Evolutionary conservation across 2,797 vertebrate species (phyloP).

Genomic region (Parauchenoglanis punctatus): DNA sequence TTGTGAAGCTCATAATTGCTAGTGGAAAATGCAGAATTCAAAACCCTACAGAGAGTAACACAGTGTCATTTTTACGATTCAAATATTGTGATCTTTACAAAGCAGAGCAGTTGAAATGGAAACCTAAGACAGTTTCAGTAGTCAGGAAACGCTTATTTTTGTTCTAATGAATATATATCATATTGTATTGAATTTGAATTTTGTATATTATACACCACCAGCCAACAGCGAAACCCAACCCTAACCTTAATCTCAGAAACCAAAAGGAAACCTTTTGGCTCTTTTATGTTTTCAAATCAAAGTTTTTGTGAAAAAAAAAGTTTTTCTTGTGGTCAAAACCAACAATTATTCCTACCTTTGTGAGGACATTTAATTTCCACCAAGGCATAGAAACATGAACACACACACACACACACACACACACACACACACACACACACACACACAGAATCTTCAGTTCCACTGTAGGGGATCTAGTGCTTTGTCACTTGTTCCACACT

Average conservation of each 20-base stretch:
- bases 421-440: not conserved
- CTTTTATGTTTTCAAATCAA: not conserved
- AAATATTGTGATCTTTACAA: not conserved
- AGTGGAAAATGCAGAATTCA: not conserved
- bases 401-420: not conserved
- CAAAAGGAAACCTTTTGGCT: not conserved
- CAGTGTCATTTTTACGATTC: not conserved
- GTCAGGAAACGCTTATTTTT: not conserved
- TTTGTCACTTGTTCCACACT: constrained; percentile 3
- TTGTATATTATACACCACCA: not conserved
- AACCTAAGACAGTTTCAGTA: not conserved
- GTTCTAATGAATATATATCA: not conserved
- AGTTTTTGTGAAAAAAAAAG: too few relatives aligned
- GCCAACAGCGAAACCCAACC: not conserved
- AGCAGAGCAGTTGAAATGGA: too few relatives aligned
- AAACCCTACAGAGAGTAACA: not conserved
- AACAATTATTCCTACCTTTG: not conserved
- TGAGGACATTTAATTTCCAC: not conserved
- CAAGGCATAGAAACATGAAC: not conserved
- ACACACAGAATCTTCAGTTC: not conserved
- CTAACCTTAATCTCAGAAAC: too few relatives aligned
- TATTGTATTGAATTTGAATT: not conserved
- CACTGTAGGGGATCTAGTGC: not conserved
- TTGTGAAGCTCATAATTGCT: not conserved
- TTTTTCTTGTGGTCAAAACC: not conserved